A percentile compares a stretch with the other conserved stretches of the same genome.
Conservation (phyloP, 30 jellyfish, hydroid and myxozoan species). For the Rhopilema esculentum region DNA sequence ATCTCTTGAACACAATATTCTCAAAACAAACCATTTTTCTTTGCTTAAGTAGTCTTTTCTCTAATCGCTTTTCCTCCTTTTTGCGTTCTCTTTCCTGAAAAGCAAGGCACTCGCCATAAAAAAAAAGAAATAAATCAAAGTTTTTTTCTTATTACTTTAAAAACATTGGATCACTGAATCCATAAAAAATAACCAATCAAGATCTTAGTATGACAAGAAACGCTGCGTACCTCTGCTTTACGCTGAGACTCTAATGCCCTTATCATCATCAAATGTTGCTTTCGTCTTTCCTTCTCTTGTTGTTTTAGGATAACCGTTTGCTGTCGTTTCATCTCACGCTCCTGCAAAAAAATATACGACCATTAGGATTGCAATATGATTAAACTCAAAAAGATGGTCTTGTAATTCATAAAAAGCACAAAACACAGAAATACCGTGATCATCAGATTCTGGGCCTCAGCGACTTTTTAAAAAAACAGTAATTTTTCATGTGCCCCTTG, state of each 20-base stretch:
- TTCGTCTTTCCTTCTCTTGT: constrained; percentile 88
- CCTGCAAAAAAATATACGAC: constrained; percentile 36
- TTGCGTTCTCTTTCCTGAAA: constrained; percentile 86
- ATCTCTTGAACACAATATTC: too few species aligned
- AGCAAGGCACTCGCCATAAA: neutral
- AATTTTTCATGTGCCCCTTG: neutral
- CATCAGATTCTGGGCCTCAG: too few species aligned
- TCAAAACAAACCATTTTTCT: constrained; percentile 67
- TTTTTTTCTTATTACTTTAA: too few species aligned
- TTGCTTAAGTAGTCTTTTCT: constrained; percentile 82
- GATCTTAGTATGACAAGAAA: too few species aligned
- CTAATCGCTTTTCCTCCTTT: constrained; percentile 81
- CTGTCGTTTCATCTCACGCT: constrained; percentile 86
- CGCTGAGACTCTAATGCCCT: constrained; percentile 93
- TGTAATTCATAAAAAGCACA: neutral
- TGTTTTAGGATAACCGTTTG: constrained; percentile 84
- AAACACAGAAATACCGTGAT: neutral
- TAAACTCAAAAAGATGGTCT: too few species aligned
- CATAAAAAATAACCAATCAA: too few species aligned
- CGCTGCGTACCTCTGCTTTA: constrained; percentile 91
- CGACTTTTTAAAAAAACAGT: neutral
- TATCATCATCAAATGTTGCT: constrained; percentile 89
- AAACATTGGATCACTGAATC: too few species aligned
- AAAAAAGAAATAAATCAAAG: too few species aligned
- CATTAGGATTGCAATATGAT: too few species aligned